Conservation (phyloP, 2,888 invertebrate genomes). For the Nesidiocoris tenuis region DNA sequence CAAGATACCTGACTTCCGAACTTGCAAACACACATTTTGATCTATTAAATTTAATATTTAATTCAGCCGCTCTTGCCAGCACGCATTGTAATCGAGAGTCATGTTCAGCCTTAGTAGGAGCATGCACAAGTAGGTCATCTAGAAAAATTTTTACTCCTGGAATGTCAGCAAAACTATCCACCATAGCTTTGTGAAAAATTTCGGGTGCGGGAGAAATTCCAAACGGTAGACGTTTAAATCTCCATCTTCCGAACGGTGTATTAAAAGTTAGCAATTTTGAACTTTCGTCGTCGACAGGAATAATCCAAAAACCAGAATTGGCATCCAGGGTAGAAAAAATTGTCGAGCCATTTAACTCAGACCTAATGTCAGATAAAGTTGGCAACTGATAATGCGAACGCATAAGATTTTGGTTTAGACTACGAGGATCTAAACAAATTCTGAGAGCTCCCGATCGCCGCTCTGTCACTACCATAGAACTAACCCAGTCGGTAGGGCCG, state of each 20-base stretch:
- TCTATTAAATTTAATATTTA: neutral
- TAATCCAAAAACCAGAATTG: too few species aligned
- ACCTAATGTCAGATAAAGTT: conserved; percentile 17
- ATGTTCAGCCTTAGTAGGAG: neutral
- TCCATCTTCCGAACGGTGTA: conserved; percentile 15
- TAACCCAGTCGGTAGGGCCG: conserved; percentile 30
- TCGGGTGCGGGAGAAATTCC: conserved; percentile 4
- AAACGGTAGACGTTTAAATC: conserved; percentile 16
- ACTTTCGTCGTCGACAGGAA: conserved; percentile 6
- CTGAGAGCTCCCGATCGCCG: neutral
- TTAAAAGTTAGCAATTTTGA: conserved; percentile 14
- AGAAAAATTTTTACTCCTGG: conserved; percentile 24
- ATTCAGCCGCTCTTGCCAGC: conserved; percentile 3
- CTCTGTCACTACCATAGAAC: too few species aligned
- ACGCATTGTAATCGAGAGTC: neutral
- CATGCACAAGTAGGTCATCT: conserved; percentile 15
- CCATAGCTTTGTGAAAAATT: conserved; percentile 12
- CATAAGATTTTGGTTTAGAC: conserved; percentile 13
- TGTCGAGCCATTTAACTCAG: neutral
- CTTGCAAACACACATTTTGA: too few species aligned
- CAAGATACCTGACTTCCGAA: too few species aligned
- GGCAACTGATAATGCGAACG: conserved; percentile 8
- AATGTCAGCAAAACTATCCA: neutral
- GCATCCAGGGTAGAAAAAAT: conserved; percentile 18
- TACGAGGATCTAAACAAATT: conserved; percentile 13